Evolutionary conservation across 2,113 vertebrate species (phyloP), one percentile per base, ranked within the genome.

Genomic region (Microcebus griseorufus): DNA sequence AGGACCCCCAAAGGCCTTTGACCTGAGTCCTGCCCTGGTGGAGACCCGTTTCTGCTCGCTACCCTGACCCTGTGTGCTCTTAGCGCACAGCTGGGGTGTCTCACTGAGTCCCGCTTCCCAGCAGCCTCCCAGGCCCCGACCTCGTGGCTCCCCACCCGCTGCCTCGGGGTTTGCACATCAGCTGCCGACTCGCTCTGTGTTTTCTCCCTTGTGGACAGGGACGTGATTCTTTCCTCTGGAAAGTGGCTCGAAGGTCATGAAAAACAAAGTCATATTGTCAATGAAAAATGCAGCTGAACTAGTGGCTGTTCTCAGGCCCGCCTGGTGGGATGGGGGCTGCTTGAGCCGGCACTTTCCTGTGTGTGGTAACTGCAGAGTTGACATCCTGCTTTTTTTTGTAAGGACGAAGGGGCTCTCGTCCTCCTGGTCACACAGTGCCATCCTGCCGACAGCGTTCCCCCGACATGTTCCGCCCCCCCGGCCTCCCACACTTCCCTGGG

Each of bases 251-350:
- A 42, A 65, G 84, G 87, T 88, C 86, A 51, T 20, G 29, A 80
- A 82, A 94, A 82, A 67, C 39, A 80, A 88, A 85, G 89, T 95
- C 93, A 25, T 39, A 14, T 86, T 82, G 72, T 97, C 93, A 81
- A 73, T 20, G 37, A 32, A 88, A 95, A 95, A 75, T 10, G 34
- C 34, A 42, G 45, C 60, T 0, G 18, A 69, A 51, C 18, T 12
- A 9, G 88, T 45, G 79, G 51, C 18, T 32, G 0, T 76, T 70
- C 51, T 60, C 1, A 9, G 73, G 64, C 58, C 27, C 84, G 25
- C 83, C 80, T 60, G 1, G 88, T 0, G 48, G 88, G 37, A 22
- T 3, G 12, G 16, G 23, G 73, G 53, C 2, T 17, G 69, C 64
- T 51, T 69, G 58, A 65, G 67, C 34, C 12, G n/a, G 58, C 80